Conservation (phyloP, 2,888 invertebrate species). For the Allacma fusca region DNA sequence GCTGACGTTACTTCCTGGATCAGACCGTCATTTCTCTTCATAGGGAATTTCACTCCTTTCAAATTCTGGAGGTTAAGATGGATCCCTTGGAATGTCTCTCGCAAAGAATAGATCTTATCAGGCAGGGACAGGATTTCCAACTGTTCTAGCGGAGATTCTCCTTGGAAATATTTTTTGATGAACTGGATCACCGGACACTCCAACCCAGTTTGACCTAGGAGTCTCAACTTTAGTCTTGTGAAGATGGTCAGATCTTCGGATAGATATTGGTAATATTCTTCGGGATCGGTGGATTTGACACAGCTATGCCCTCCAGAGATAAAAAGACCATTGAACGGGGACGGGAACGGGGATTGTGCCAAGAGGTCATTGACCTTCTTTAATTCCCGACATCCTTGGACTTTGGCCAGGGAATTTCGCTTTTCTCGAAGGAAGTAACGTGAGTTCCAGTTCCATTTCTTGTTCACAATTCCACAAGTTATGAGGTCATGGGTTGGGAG, state of each 20-base stretch:
- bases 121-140: neutral
- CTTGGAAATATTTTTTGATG: neutral
- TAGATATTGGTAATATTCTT: neutral
- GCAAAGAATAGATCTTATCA: neutral
- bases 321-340: neutral
- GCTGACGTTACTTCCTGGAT: neutral
- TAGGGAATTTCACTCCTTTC: neutral
- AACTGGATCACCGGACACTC: neutral
- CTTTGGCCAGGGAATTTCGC: neutral
- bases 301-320: neutral
- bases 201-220: neutral
- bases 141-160: neutral
- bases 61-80: neutral
- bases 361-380: neutral
- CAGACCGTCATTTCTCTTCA: neutral
- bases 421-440: neutral
- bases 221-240: neutral
- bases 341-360: neutral
- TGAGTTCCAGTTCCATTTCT: neutral
- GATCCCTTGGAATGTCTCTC: neutral
- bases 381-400: neutral
- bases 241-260: neutral
- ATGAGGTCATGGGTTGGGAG: neutral
- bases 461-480: neutral
- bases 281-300: neutral